A percentile compares a stretch with the other conserved stretches of the same genome.
Conservation (phyloP, 2,113 vertebrate genomes). For the Emberiza fucata region DNA sequence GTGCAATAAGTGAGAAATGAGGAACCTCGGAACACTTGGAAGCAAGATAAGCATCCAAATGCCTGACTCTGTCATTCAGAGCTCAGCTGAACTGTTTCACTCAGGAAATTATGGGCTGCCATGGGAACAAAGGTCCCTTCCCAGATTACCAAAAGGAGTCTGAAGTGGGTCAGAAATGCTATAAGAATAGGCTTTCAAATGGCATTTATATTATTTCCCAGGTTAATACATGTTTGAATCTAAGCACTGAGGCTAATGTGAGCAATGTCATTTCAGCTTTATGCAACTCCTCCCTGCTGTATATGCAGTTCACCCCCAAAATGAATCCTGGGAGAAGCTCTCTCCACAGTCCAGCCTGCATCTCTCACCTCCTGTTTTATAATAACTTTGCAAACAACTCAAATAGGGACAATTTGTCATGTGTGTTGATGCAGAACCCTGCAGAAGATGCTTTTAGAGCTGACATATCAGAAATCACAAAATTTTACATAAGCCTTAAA, state of each 20-base stretch:
- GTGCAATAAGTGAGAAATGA: conserved; percentile 70
- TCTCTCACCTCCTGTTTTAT: neutral
- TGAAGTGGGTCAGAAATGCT: conserved; percentile 54
- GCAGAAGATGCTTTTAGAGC: neutral
- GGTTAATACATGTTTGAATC: conserved; percentile 9
- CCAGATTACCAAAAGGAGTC: conserved; percentile 46
- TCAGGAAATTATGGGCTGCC: conserved; percentile 57
- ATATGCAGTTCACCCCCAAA: neutral
- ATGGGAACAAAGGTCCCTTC: conserved; percentile 61
- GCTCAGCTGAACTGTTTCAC: conserved; percentile 24
- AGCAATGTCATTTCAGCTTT: neutral
- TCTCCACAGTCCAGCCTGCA: neutral
- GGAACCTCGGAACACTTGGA: conserved; percentile 46
- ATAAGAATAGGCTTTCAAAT: conserved; percentile 43
- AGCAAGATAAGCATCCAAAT: conserved; percentile 49
- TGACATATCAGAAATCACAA: neutral
- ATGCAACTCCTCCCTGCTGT: neutral
- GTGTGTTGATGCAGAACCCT: neutral
- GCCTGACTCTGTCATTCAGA: conserved; percentile 36
- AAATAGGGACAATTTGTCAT: neutral
- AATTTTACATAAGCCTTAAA: neutral
- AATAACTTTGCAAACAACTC: neutral
- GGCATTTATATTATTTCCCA: conserved; percentile 45
- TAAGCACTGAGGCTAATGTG: neutral
- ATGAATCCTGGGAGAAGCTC: neutral